Base-by-base conservation (phyloP, 2,113 vertebrate species). In the Epinephelus moara region DNA sequence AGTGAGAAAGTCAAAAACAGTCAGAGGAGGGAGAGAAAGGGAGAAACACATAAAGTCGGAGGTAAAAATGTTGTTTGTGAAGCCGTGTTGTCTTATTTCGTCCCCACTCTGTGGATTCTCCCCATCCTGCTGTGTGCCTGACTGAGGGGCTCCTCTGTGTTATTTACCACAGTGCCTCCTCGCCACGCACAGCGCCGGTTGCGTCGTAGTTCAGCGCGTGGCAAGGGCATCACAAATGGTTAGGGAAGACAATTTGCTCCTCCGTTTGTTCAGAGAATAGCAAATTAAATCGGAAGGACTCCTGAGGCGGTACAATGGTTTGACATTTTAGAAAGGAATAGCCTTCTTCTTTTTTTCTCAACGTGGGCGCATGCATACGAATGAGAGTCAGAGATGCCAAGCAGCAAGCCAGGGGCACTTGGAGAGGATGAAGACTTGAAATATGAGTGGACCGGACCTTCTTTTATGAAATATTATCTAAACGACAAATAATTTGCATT, bases 311-410 rank as follows among this genome's bases (percentile, higher is more conserved):
- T 57, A 27, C 42, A 4, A 8, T 70, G 82, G n/a, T 55, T 68
- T 89, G 83, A 80, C 83, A 74, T 84, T 81, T 81, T 64, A 9
- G 23, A 70, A 49, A 75, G 73, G 74, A 81, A 75, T 50, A 72
- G 63, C 70, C 67, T 50, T 56, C 67, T 50, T 56, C 23, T 68
- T 5, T 25, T 52, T 50, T 27, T 30, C 4, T 1, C n/a, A 73
- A 61, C 67, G 85, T 81, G 74, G 79, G 64, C 47, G 73, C 85
- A 53, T 70, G 80, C 71, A 81, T 75, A 71, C 42, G 64, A 52
- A 77, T 37, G 76, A 67, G 63, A 85, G 53, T 84, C 80, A 52
- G 81, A 87, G 66, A 91, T 90, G 86, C 57, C 84, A 83, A 30
- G 61, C 67, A 76, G 70, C 59, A 74, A 57, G 25, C 17, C 61